Conservation (phyloP, 2,797 vertebrate genomes). For the Anableps anableps region DNA sequence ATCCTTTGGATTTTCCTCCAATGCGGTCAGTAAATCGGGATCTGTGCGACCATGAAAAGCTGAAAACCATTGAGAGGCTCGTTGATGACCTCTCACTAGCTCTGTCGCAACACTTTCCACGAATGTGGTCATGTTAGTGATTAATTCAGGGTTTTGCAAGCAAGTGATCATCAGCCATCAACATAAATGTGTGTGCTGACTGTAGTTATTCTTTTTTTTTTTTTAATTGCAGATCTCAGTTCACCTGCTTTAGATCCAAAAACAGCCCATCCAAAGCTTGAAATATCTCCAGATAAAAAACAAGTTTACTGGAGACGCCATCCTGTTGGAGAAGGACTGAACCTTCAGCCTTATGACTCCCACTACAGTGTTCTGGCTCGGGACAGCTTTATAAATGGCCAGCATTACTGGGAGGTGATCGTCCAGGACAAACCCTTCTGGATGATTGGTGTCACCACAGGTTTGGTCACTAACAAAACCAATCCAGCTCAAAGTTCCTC, state of each 20-base stretch:
- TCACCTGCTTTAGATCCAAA: constrained; percentile 70
- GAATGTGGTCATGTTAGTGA: constrained; percentile 80
- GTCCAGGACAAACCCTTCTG: constrained; percentile 83
- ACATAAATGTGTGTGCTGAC: constrained; percentile 15
- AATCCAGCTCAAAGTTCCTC: constrained; percentile 13
- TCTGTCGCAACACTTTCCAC: constrained; percentile 76
- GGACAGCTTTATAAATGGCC: constrained; percentile 65
- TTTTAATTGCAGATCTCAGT: constrained; percentile 73
- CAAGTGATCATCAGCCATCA: constrained; percentile 7
- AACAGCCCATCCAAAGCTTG: constrained; percentile 77
- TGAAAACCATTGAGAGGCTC: constrained; percentile 75
- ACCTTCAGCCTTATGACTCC: constrained; percentile 55
- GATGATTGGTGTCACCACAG: constrained; percentile 77
- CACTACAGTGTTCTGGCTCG: constrained; percentile 77
- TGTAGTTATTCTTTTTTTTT: background rate
- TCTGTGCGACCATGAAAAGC: constrained; percentile 69
- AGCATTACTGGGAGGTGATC: constrained; percentile 81
- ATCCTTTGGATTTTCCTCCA: constrained; percentile 63
- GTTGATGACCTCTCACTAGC: constrained; percentile 75
- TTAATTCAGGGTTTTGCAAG: constrained; percentile 3
- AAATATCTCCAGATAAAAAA: constrained; percentile 74
- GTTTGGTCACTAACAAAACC: constrained; percentile 17
- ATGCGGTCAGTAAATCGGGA: constrained; percentile 61
- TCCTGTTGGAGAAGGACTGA: constrained; percentile 26
- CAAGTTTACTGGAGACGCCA: constrained; percentile 77